These are phyloP conservation scores for Hemicentrotus pulcherrimus DNA, from an alignment of 35 echinoderm and acorn worm genomes.

Conservation along the genomic window DNA sequence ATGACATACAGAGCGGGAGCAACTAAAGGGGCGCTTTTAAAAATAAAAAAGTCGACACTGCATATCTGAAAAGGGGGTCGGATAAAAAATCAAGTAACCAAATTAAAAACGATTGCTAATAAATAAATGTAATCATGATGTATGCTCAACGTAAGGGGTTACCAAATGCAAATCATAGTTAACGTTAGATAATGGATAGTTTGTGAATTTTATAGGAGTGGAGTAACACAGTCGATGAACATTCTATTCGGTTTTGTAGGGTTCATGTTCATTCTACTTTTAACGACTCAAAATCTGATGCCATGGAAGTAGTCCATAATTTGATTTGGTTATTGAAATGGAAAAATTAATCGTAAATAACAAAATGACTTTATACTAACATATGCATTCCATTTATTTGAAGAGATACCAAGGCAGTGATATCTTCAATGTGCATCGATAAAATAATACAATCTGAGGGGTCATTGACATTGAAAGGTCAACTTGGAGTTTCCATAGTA, in stretches of 20 bases:
- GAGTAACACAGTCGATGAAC: too few relatives aligned
- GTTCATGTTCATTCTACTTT: neutral
- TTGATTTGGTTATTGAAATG: neutral
- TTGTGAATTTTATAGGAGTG: too few relatives aligned
- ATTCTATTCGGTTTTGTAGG: neutral
- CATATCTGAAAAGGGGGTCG: too few relatives aligned
- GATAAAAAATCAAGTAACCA: too few relatives aligned
- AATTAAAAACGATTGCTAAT: too few relatives aligned
- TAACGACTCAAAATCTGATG: neutral
- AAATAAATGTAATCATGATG: too few relatives aligned
- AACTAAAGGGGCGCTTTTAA: too few relatives aligned
- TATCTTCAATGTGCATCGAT: neutral
- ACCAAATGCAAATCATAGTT: too few relatives aligned
- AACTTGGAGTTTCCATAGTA: neutral
- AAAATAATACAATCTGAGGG: neutral
- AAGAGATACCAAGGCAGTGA: slow-evolving; percentile 18
- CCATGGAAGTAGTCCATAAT: neutral
- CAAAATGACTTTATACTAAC: neutral
- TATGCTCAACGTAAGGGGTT: too few relatives aligned
- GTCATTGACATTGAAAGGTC: neutral
- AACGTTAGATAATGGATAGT: too few relatives aligned
- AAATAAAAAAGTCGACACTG: too few relatives aligned
- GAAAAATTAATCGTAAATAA: neutral
- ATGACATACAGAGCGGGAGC: too few relatives aligned
- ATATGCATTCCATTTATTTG: neutral